phyloP scores from a whole-genome alignment of 2,113 vertebrate genomes.

The Carettochelys insculpta region DNA sequence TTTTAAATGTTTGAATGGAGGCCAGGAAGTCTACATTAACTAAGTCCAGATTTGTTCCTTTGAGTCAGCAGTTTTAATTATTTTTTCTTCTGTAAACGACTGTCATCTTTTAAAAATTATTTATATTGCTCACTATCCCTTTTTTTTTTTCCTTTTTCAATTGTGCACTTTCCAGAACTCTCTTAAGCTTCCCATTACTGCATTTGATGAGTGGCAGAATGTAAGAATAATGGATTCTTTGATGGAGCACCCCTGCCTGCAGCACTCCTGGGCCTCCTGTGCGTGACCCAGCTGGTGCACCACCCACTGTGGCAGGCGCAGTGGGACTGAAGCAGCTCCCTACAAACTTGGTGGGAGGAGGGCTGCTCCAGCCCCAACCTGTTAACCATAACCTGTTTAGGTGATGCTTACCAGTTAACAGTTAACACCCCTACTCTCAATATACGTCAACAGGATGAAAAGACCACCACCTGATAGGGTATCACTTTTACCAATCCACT shows the following conservation, averaged over 20 bases:
- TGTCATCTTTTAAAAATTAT: background rate
- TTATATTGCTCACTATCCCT: background rate
- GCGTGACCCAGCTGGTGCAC: too few species aligned
- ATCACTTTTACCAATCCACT: background rate
- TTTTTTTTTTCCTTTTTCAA: background rate
- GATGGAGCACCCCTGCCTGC: too few species aligned
- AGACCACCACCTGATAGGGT: background rate
- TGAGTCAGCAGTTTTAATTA: background rate
- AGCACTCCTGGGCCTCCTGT: too few species aligned
- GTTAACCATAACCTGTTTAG: too few species aligned
- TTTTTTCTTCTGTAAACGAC: background rate
- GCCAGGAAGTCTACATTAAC: background rate
- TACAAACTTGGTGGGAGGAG: too few species aligned
- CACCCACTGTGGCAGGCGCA: too few species aligned
- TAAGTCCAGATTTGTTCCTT: background rate
- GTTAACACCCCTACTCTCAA: too few species aligned
- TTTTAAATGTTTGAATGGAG: background rate
- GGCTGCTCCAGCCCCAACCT: too few species aligned
- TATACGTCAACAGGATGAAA: background rate
- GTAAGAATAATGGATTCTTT: background rate
- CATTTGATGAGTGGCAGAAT: background rate
- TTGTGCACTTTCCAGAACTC: background rate
- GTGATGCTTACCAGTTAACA: too few species aligned
- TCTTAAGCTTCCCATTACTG: background rate
- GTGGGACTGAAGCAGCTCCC: too few species aligned